Percentiles rank a stretch among this genome's conserved stretches.
These are phyloP conservation scores for Cerastis leucographa DNA, from an alignment of 2,888 invertebrate genomes.

Conservation along the genomic window DNA sequence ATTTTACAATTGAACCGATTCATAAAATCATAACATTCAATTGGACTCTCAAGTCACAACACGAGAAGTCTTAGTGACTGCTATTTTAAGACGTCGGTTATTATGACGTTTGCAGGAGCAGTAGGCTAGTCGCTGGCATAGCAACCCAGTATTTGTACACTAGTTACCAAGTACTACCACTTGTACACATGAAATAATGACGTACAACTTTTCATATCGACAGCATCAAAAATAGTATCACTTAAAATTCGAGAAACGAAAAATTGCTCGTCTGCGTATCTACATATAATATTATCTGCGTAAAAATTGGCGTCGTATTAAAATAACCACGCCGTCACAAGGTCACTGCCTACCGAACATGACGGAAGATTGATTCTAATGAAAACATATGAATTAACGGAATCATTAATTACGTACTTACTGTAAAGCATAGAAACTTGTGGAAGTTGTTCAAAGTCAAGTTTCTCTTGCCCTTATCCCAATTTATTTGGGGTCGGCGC, in stretches of 20 bases:
- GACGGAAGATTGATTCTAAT: constrained; percentile 52
- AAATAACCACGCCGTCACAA: constrained; percentile 61
- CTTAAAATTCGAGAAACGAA: constrained; percentile 23
- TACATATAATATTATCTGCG: constrained; percentile 41
- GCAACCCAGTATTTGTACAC: constrained; percentile 22
- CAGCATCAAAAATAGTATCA: constrained; percentile 1
- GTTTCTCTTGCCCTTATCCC: too few relatives aligned
- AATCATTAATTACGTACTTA: constrained; percentile 51
- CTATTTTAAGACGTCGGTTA: constrained; percentile 35
- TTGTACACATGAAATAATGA: constrained; percentile 1
- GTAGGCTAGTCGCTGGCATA: constrained; percentile 35
- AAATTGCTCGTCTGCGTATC: constrained; percentile 18
- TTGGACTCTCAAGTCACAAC: constrained; percentile 26
- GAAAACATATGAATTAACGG: constrained; percentile 50
- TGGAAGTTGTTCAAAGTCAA: constrained; percentile 11
- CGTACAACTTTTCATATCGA: constrained; percentile 2
- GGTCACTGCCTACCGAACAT: constrained; percentile 57
- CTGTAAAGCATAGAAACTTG: constrained; percentile 31
- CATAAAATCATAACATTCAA: constrained; percentile 10
- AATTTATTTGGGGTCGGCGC: too few relatives aligned
- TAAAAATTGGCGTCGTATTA: constrained; percentile 49
- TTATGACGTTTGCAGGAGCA: constrained; percentile 38
- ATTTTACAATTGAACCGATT: constrained; percentile 10
- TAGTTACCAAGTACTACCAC: background rate
- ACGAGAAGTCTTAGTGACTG: constrained; percentile 14